Conservation (phyloP, 2,113 vertebrate genomes). For the Microtus pennsylvanicus region DNA sequence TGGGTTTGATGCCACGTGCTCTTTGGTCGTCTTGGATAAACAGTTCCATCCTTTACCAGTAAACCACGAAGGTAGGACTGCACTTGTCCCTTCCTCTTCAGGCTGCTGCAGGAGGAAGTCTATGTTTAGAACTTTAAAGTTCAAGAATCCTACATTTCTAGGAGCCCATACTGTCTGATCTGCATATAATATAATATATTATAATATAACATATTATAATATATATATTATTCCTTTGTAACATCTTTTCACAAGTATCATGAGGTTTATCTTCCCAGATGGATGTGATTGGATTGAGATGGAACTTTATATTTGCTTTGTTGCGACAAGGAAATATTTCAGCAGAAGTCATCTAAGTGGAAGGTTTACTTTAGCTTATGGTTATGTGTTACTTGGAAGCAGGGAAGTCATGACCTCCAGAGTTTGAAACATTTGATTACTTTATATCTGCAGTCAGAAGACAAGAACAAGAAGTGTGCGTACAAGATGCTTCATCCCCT, state of each 20-base stretch:
- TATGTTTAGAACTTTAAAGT: neutral
- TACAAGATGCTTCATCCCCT: too few relatives aligned
- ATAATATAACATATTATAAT: too few relatives aligned
- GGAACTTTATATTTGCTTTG: neutral
- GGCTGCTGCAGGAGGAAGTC: neutral
- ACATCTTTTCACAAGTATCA: constrained; percentile 16
- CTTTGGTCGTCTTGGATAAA: constrained; percentile 95
- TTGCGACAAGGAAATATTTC: neutral
- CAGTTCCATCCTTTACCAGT: constrained; percentile 92
- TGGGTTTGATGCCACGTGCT: constrained; percentile 97
- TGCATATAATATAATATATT: neutral
- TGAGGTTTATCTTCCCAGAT: neutral
- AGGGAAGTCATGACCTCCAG: neutral
- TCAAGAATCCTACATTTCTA: neutral
- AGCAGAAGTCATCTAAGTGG: neutral
- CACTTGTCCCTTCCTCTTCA: neutral
- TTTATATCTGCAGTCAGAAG: neutral
- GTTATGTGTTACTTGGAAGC: too few relatives aligned
- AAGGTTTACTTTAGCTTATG: too few relatives aligned
- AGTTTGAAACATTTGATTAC: neutral
- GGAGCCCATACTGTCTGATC: neutral
- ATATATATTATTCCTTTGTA: neutral
- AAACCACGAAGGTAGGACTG: constrained; percentile 89
- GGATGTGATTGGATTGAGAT: neutral
- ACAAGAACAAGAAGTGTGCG: neutral